Base-by-base conservation (phyloP, 2,888 invertebrate genomes). In the Hofmannophila pseudospretella region DNA sequence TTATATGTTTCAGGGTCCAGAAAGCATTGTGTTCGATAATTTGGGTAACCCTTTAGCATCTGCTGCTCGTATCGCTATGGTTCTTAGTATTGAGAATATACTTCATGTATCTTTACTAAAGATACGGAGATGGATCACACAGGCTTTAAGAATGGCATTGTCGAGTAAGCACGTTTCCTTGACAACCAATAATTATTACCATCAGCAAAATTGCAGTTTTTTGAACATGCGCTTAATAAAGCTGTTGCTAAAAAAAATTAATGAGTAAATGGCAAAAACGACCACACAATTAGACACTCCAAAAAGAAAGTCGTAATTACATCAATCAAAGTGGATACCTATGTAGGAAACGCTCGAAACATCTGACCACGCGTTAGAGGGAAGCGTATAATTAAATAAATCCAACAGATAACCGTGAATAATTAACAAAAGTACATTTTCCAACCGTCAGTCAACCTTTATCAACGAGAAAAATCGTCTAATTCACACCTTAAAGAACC, bases 381-480 rank as follows among this genome's bases (percentile, higher is more conserved):
- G 47, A 50, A 55, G 61, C 66, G 54, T 79, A 58, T 84, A 79
- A 84, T 84, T 85, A 84, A 80, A 82, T 77, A 71, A 74, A 63
- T 68, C 71, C 68, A 71, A 76, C 75, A 66, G 72, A 80, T 75
- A 76, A 77, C 77, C 82, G 62, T 81, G 78, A 58, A 76, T 82
- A 81, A 84, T 82, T 76, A 77, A 62, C 77, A 79, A 78, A 76
- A 69, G 66, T 47, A 60, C 67, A 65, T 74, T 75, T 74, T 70
- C 66, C 64, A 51, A 68, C 64, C 69, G 68, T 77, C 78, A 67
- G 74, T 81, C 81, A 76, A 80, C 75, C 76, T 79, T 77, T 84
- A 84, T 85, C 84, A 77, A 52, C 57, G 64, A 76, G 77, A 79
- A 79, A 82, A 78, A 84, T 82, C 81, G 67, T 71, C 80, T 80